Evolutionary conservation across 2,113 vertebrate species (phyloP).

Genomic region (Colaptes auratus): DNA sequence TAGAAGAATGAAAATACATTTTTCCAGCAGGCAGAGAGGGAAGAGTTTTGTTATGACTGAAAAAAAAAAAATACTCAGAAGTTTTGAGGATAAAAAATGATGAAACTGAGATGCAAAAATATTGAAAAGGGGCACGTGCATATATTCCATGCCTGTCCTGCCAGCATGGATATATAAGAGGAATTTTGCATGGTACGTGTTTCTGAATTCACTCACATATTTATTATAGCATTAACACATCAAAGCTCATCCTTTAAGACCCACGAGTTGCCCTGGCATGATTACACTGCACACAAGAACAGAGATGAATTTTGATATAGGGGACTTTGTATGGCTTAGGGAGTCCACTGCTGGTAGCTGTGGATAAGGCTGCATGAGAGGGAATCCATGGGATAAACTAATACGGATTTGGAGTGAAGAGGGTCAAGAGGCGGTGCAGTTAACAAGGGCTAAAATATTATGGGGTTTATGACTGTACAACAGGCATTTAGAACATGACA

Average conservation of each 20-base stretch:
- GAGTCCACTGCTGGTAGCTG: neutral
- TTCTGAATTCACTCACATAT: neutral
- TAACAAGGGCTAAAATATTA: neutral
- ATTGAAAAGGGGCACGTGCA: neutral
- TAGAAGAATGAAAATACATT: constrained; percentile 29
- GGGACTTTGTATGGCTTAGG: neutral
- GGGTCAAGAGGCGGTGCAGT: neutral
- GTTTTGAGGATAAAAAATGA: neutral
- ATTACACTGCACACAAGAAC: neutral
- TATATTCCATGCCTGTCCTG: neutral
- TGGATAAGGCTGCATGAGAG: neutral
- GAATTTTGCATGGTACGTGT: neutral
- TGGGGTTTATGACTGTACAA: neutral
- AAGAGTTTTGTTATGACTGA: neutral
- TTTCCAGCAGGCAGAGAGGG: neutral
- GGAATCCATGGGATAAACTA: neutral
- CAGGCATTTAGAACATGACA: neutral
- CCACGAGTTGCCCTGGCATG: neutral
- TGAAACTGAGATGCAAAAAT: neutral
- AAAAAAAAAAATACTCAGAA: neutral
- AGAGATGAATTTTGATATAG: neutral
- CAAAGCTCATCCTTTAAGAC: neutral
- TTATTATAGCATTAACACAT: neutral
- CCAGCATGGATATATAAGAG: neutral
- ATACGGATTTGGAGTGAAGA: neutral